Conservation (phyloP, 1,140 invertebrate genomes). For the Philotrypesis tridentata region DNA sequence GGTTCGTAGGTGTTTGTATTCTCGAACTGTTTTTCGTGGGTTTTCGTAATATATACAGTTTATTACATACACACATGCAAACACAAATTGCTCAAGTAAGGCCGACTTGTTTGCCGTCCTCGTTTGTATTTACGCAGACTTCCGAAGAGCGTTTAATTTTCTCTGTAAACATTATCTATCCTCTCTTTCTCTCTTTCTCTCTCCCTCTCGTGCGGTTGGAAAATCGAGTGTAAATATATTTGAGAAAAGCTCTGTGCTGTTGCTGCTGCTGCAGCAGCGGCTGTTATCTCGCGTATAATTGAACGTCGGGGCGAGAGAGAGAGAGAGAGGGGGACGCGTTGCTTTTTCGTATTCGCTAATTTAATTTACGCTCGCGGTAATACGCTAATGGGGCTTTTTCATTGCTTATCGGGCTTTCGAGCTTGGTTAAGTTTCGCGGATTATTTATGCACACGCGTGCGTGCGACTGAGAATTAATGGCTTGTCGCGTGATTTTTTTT, state of each 20-base stretch:
- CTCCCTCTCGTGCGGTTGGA: neutral
- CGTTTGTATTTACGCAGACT: neutral
- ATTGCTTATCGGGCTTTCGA: neutral
- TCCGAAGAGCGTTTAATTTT: neutral
- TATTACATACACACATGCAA: too few relatives aligned
- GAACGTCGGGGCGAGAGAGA: neutral
- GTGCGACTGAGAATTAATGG: neutral
- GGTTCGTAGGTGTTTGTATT: too few relatives aligned
- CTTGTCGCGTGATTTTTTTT: neutral
- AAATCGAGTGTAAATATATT: neutral
- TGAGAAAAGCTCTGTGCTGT: neutral
- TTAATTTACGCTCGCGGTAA: neutral
- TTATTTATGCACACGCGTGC: neutral
- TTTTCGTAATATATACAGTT: too few relatives aligned
- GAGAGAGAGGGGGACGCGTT: neutral
- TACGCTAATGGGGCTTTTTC: neutral
- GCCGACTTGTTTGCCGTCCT: neutral
- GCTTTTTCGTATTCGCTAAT: constrained; percentile 13
- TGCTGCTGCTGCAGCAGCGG: too few relatives aligned
- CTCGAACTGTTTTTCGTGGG: too few relatives aligned
- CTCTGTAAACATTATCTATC: neutral
- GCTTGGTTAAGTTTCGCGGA: neutral
- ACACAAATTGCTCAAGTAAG: neutral
- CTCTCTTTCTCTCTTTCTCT: too few relatives aligned
- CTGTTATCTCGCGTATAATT: neutral